Evolutionary conservation across 1,140 invertebrate genomes (phyloP), one percentile per base, ranked within the genome.

Genomic region (Bactericera cockerelli): DNA sequence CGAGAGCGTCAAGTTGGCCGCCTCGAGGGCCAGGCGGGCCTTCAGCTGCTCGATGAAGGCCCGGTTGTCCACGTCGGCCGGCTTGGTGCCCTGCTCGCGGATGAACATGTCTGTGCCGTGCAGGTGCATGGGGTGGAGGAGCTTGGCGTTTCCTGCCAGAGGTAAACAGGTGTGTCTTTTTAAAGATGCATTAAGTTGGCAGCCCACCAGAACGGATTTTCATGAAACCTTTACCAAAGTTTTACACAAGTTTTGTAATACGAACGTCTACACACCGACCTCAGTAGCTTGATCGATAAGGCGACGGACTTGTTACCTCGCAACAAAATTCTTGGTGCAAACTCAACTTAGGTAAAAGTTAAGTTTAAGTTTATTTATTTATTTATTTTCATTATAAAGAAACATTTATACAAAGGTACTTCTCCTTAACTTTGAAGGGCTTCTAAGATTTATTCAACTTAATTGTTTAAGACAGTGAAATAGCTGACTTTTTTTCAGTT

Each of bases 21-120:
- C 42, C 22, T 49, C 42, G 4, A 64, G 38, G 26, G 82, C 75
- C n/a, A 84, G 65, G 13, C 33, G 39, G 25, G 33, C 28, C 11
- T 49, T 13, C 3, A 61, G 38, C 26, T 26, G 13, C 11, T 14
- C n/a, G 4, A 58, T 73, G 60, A 86, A 82, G 63, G 87, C 81
- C 61, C 85, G 74, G 49, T 79, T 70, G 11, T 92, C 71, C 55
- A 81, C 69, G n/a, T 83, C 84, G 67, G 26, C 82, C 68, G 1
- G 84, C 77, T 59, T 85, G 79, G 66, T 84, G 80, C 81, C 81
- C 56, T 79, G 77, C 65, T 83, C 87, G 62, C 91, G 79, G 2
- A 92, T 84, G 67, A 86, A 84, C 72, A 87, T 90, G 21, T 84
- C 76, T 66, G 88, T 86, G 55, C 88, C 88, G 74, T 92, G 89